Conservation (phyloP, 2,113 vertebrate genomes). For the Boulengeromyrus knoepffleri region DNA sequence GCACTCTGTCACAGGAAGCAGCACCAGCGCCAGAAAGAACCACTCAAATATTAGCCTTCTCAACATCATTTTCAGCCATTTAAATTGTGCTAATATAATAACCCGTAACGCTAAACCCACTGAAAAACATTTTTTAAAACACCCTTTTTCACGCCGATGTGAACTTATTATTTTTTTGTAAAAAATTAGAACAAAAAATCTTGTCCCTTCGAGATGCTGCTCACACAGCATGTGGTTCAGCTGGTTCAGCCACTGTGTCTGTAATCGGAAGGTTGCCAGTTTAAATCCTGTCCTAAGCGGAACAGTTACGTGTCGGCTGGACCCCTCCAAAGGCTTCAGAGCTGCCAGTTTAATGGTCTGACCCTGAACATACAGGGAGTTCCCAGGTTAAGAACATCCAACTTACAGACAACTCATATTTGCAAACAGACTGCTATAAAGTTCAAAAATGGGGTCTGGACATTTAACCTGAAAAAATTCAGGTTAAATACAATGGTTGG, state of each 20-base stretch:
- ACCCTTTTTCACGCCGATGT: not conserved
- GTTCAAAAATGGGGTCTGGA: not conserved
- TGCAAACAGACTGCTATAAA: not conserved
- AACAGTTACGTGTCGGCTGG: not conserved
- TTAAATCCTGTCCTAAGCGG: not conserved
- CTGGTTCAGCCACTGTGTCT: not conserved
- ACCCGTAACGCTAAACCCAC: not conserved
- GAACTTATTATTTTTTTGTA: not conserved
- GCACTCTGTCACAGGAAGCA: conserved; percentile 40
- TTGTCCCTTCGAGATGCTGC: not conserved
- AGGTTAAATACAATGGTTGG: not conserved
- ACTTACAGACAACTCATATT: not conserved
- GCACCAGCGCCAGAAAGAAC: not conserved
- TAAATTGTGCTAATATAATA: not conserved
- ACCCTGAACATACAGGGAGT: not conserved
- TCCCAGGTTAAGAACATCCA: not conserved
- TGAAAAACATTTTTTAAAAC: not conserved
- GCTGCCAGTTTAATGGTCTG: not conserved
- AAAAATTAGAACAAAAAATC: not conserved
- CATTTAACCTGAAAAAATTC: not conserved
- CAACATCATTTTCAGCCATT: not conserved
- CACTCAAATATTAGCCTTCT: not conserved
- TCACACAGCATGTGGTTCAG: not conserved
- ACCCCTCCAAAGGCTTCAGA: not conserved
- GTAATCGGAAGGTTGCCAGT: not conserved